These are phyloP conservation scores for Miniopterus natalensis DNA, from an alignment of 2,113 vertebrate genomes.

Conservation along the genomic window DNA sequence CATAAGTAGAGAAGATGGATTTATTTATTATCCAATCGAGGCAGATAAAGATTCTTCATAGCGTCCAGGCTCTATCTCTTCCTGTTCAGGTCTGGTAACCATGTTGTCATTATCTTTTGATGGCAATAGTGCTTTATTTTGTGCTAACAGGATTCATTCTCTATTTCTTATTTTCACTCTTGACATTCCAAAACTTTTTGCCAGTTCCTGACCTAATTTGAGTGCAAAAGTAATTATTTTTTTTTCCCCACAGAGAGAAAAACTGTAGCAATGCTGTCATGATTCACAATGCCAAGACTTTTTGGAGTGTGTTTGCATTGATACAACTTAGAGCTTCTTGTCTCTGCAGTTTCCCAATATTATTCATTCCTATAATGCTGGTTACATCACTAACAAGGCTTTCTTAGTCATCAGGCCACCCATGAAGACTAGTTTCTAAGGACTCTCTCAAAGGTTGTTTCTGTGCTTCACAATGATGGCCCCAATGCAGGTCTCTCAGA, in stretches of 20 bases:
- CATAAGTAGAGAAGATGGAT: not conserved
- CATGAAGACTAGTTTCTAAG: not conserved
- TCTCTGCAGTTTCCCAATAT: not conserved
- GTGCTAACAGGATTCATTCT: not conserved
- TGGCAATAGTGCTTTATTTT: not conserved
- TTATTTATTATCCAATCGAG: not conserved
- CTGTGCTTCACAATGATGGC: not conserved
- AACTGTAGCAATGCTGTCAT: not conserved
- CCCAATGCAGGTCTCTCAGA: not conserved
- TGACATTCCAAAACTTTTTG: conserved; percentile 36
- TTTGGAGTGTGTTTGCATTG: not conserved
- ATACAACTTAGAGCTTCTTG: not conserved
- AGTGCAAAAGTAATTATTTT: conserved; percentile 8
- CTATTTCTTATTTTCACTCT: conserved; percentile 49
- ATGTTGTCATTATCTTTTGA: not conserved
- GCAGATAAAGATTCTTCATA: not conserved
- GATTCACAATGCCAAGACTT: not conserved
- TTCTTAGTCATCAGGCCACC: not conserved
- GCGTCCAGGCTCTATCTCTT: not conserved
- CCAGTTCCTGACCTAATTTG: conserved; percentile 29
- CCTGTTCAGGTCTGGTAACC: not conserved
- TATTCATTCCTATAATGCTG: not conserved
- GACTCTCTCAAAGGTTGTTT: not conserved
- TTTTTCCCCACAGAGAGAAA: not conserved
- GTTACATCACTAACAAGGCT: not conserved